Evolutionary conservation across 2,797 vertebrate genomes (phyloP), one percentile per base, ranked within the genome.

Genomic region (Morelia viridis): DNA sequence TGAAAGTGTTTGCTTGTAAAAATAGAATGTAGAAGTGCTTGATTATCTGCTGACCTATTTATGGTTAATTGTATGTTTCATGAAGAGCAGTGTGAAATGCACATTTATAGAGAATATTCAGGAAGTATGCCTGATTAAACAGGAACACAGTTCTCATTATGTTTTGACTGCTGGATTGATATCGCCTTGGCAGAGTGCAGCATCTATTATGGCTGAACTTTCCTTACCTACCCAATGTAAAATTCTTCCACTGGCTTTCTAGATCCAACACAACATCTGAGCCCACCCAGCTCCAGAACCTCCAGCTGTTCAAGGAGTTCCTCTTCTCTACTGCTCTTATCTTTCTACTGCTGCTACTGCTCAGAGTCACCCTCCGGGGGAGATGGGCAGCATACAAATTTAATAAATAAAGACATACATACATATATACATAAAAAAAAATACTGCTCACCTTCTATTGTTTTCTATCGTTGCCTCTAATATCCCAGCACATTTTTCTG

Each of bases 1-100:
- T 89, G 46, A n/a, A 31, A 56, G 11, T 10, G 15, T n/a, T 12
- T 85, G 24, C 53, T 28, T 89, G 28, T 89, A 89, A 89, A 65
- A 89, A 56, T n/a, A 89, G 87, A 89, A 19, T n/a, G 65, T 50
- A 68, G 46, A 68, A 64, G 87, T 68, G 62, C 46, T 31, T 89
- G 50, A 68, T 89, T 50, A 68, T 89, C n/a, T 65, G n/a, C 46
- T 56, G 62, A 64, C 87, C 61, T 68, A 56, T 89, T 89, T 89
- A 50, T 56, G 28, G 64, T 89, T 68, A 65, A 89, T 13, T 31
- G 28, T 12, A 31, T n/a, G 65, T 56, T 68, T 24, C 62, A 5
- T 89, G 46, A 89, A 68, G 28, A 89, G 15, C 62, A 31, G 62
- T 11, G 19, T 89, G 26, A 89, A 68, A 31, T 68, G 24, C 17